Evolutionary conservation across 2,888 invertebrate species (phyloP), one percentile per base, ranked within the genome.

Genomic region (Ceriagrion tenellum): DNA sequence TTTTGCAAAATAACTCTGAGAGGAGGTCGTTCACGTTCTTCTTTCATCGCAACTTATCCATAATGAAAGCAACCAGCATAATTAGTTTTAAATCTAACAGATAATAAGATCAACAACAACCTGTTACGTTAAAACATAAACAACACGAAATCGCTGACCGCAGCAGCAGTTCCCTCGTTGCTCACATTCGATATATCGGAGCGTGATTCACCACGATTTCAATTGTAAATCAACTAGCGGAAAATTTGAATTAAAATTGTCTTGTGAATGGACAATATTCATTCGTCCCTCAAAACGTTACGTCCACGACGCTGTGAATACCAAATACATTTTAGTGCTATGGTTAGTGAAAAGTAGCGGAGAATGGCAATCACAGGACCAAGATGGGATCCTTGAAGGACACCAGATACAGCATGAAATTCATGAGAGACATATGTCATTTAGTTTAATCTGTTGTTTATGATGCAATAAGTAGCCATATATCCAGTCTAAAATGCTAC

Each of bases 1-100:
- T 97, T 97, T 96, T 96, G 96, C 95, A 97, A 96, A 95, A 97
- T 96, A 95, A 97, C 97, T 96, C 97, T 96, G 95, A 97, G 96
- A 95, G 97, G 97, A 95, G 96, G 96, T 96, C 96, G 96, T 95
- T 96, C 96, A 96, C 96, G 96, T 95, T 96, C 96, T 95, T 96
- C 96, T 96, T 96, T 96, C 96, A 96, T 96, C 96, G 96, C 96
- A 96, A 96, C 95, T 35, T 95, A 88, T 30, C 88, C 95, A 93
- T 93, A 69, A 63, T 93, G 47, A 93, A 35, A 18, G 26, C 93
- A 93, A 35, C 47, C 40, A 63, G 35, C 35, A 47, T 93, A 40
- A 93, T 93, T 69, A 40, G 40, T 47, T 93, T 47, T n/a, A 69
- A 93, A 93, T 55, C 23, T 47, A 47, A 63, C 93, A 47, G 47